Evolutionary conservation across 2,888 invertebrate genomes (phyloP).

Genomic region (Torymus aiolomorphi): DNA sequence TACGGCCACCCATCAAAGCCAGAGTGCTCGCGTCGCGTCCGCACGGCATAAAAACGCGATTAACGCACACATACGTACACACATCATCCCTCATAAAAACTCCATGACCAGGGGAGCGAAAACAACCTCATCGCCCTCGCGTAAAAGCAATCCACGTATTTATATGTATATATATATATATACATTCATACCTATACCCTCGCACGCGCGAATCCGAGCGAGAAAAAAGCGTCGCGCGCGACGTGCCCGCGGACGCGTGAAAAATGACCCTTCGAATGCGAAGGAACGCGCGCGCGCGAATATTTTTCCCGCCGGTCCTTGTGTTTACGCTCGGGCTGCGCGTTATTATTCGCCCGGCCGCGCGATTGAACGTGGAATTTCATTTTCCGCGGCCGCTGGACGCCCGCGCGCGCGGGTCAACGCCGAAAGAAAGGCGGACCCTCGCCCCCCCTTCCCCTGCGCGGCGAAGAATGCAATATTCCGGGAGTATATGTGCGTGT

Average conservation of each 20-base stretch:
- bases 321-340: not conserved
- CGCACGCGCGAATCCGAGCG: not conserved
- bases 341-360: not conserved
- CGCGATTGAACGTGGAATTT: slow-evolving; percentile 67
- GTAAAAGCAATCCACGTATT: no score
- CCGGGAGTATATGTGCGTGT: no score
- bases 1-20: no score
- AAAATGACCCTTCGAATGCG: slow-evolving; percentile 51
- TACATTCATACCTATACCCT: no score
- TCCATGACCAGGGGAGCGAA: not conserved
- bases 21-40: no score
- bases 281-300: slow-evolving; percentile 20
- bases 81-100: not conserved
- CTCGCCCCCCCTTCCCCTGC: not conserved
- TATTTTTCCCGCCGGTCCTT: slow-evolving; percentile 13
- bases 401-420: not conserved
- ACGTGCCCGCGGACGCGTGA: slow-evolving; percentile 23
- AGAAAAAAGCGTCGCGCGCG: not conserved
- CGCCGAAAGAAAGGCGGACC: slow-evolving; percentile 13
- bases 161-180: not conserved
- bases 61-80: not conserved
- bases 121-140: no score
- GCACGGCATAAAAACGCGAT: not conserved
- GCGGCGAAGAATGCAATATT: slow-evolving; percentile 45
- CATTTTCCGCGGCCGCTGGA: slow-evolving; percentile 61